A percentile compares a stretch with the other conserved stretches of the same genome.
Conservation (phyloP, 1,140 invertebrate species). For the Lepidostoma basale region DNA sequence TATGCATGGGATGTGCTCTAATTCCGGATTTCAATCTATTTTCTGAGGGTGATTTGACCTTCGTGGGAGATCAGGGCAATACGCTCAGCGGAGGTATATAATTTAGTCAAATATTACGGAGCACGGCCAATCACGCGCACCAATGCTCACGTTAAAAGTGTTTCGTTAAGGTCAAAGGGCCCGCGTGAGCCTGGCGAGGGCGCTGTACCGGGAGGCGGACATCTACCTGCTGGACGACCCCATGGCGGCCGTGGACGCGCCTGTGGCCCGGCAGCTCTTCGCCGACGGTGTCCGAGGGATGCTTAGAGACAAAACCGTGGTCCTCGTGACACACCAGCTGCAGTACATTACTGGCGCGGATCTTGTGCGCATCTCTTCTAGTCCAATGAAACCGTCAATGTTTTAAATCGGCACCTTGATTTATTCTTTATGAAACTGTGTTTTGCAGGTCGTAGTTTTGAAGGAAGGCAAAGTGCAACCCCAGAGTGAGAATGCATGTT, state of each 20-base stretch:
- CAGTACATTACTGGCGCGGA: conserved; percentile 72
- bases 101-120: too few relatives aligned
- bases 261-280: conserved; percentile 69
- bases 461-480: neutral
- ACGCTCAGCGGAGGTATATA: conserved; percentile 25
- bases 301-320: conserved; percentile 59
- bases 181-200: conserved; percentile 49
- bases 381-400: too few relatives aligned
- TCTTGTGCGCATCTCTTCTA: conserved; percentile 72
- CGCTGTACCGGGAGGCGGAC: conserved; percentile 71
- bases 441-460: neutral
- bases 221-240: conserved; percentile 81
- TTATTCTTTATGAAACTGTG: neutral
- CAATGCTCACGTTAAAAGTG: too few relatives aligned
- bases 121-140: too few relatives aligned
- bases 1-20: conserved; percentile 61
- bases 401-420: neutral
- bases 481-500: neutral
- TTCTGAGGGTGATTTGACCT: neutral
- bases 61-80: neutral
- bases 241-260: conserved; percentile 72
- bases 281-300: conserved; percentile 63
- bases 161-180: conserved; percentile 13
- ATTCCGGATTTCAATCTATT: conserved; percentile 59
- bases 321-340: conserved; percentile 78